Evolutionary conservation across 2,113 vertebrate species (phyloP).

Genomic region (Aviceda subcristata): DNA sequence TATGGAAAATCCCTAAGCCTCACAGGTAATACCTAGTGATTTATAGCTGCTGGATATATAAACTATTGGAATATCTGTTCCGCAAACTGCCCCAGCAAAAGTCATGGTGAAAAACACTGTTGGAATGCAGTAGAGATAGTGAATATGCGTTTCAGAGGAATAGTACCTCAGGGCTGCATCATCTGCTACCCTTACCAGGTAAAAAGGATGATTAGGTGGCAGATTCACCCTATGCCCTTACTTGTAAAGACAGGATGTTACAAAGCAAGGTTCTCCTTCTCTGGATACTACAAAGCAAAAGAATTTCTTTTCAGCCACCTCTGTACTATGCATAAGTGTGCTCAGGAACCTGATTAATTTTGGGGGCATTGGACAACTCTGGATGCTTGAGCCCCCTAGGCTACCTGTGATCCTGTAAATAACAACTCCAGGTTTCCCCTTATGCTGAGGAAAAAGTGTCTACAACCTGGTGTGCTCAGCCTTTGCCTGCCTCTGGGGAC

Average conservation of each 20-base stretch:
- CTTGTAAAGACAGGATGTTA: background rate
- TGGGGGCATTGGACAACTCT: background rate
- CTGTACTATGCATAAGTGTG: background rate
- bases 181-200: background rate
- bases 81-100: background rate
- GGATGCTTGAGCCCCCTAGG: background rate
- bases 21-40: background rate
- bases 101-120: background rate
- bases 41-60: background rate
- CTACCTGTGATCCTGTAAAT: background rate
- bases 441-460: background rate
- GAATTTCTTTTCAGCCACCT: background rate
- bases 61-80: background rate
- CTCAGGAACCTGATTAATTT: background rate
- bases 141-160: background rate
- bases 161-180: background rate
- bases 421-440: background rate
- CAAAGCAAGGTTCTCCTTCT: background rate
- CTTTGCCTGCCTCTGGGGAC: background rate
- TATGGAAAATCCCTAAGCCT: background rate
- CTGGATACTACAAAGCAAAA: background rate
- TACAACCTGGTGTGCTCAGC: background rate
- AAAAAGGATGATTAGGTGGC: background rate
- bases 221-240: background rate
- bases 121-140: background rate